Evolutionary conservation across 2,888 invertebrate species (phyloP).

Genomic region (Aphodius sticticus): DNA sequence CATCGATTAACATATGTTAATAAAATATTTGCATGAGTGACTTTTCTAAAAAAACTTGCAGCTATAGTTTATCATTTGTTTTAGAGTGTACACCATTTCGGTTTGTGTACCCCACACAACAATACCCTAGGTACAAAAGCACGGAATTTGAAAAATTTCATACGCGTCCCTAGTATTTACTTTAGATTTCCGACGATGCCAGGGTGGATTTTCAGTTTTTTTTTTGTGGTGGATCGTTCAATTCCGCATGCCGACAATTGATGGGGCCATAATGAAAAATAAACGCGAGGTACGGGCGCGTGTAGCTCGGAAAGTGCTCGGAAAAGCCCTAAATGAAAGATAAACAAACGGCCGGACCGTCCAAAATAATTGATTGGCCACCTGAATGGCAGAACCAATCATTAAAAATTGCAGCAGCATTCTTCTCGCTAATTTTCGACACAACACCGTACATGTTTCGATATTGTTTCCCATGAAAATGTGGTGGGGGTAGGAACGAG

Average conservation of each 20-base stretch:
- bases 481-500: no score
- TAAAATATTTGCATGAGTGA: not conserved
- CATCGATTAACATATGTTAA: not conserved
- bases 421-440: not conserved
- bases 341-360: constrained; percentile 49
- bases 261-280: constrained; percentile 25
- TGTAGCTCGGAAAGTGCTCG: constrained; percentile 22
- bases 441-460: not conserved
- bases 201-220: not conserved
- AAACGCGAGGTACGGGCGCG: constrained; percentile 16
- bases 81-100: no score
- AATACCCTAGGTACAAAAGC: not conserved
- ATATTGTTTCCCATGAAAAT: not conserved
- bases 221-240: constrained; percentile 13
- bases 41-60: not conserved
- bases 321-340: constrained; percentile 47
- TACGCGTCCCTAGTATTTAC: not conserved
- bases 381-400: constrained; percentile 12
- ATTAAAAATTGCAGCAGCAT: constrained; percentile 16
- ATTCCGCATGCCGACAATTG: constrained; percentile 14
- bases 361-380: constrained; percentile 26
- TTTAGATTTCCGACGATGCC: not conserved
- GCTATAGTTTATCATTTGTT: no score
- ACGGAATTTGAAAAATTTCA: not conserved
- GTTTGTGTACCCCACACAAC: no score